These are phyloP conservation scores for Silurus meridionalis DNA, from an alignment of 2,113 vertebrate genomes.

Conservation along the genomic window DNA sequence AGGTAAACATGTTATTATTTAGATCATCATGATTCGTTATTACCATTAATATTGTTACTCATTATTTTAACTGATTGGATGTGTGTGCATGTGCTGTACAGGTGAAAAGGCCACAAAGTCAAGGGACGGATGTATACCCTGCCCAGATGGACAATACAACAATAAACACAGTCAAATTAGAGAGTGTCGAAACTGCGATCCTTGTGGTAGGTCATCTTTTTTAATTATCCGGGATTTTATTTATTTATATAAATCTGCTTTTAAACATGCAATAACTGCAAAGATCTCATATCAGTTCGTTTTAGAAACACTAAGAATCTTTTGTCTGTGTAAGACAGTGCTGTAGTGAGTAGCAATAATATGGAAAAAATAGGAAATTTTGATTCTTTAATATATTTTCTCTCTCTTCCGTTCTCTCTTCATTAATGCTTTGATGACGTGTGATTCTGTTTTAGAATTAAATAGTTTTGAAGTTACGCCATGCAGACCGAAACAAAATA, in stretches of 20 bases:
- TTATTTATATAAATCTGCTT: not conserved
- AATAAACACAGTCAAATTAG: accelerated
- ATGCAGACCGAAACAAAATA: not conserved
- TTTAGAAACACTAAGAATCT: not conserved
- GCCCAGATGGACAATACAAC: not conserved
- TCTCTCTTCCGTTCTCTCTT: not conserved
- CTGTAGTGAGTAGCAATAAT: not conserved
- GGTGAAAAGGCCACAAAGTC: not conserved
- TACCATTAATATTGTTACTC: not conserved
- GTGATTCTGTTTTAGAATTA: not conserved
- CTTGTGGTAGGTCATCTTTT: slow-evolving; percentile 16
- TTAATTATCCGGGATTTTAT: not conserved
- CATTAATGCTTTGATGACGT: not conserved
- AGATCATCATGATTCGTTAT: not conserved
- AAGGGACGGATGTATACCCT: not conserved
- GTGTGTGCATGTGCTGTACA: not conserved
- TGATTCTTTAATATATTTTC: not conserved
- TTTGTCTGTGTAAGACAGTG: not conserved
- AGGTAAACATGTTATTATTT: slow-evolving; percentile 14
- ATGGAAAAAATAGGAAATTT: no score
- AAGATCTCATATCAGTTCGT: not conserved
- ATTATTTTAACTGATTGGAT: not conserved
- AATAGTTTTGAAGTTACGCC: not conserved
- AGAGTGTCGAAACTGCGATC: slow-evolving; percentile 3
- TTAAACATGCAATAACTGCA: not conserved